phyloP scores from a whole-genome alignment of 2,888 invertebrate genomes.

The Trilocha varians region DNA sequence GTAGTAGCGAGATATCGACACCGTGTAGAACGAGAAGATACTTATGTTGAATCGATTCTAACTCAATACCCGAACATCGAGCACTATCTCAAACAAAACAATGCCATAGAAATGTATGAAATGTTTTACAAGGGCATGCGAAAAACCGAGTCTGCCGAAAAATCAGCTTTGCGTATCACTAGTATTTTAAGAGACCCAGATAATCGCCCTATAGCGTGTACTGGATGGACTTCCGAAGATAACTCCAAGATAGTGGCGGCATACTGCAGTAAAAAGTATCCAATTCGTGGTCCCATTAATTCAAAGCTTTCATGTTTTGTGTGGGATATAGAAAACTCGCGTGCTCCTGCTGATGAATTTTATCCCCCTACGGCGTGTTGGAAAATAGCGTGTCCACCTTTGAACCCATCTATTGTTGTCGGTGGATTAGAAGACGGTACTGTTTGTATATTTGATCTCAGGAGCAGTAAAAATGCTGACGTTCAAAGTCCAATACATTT shows the following conservation, averaged over 20 bases:
- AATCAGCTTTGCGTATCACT: conserved; percentile 65
- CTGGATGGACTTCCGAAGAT: conserved; percentile 78
- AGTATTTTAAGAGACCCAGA: conserved; percentile 76
- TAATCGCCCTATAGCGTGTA: conserved; percentile 59
- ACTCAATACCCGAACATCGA: conserved; percentile 67
- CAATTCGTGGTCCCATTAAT: conserved; percentile 18
- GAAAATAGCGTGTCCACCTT: conserved; percentile 34
- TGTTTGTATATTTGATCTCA: conserved; percentile 78
- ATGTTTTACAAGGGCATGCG: conserved; percentile 77
- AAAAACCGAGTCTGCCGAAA: conserved; percentile 53
- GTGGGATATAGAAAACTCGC: conserved; percentile 73
- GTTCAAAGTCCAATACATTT: conserved; percentile 69
- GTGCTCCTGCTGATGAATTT: conserved; percentile 20
- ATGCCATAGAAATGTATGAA: conserved; percentile 82
- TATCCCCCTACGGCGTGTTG: conserved; percentile 34
- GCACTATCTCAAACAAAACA: conserved; percentile 80
- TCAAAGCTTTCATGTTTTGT: conserved; percentile 71
- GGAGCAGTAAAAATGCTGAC: conserved; percentile 81
- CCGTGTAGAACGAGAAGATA: conserved; percentile 83
- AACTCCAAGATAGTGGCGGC: conserved; percentile 76
- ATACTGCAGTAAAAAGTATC: conserved; percentile 59
- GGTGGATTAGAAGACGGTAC: conserved; percentile 41
- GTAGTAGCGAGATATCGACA: conserved; percentile 79
- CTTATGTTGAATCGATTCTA: conserved; percentile 76
- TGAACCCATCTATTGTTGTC: conserved; percentile 24